Conservation (phyloP, 2,888 invertebrate species). For the Metellina segmentata region DNA sequence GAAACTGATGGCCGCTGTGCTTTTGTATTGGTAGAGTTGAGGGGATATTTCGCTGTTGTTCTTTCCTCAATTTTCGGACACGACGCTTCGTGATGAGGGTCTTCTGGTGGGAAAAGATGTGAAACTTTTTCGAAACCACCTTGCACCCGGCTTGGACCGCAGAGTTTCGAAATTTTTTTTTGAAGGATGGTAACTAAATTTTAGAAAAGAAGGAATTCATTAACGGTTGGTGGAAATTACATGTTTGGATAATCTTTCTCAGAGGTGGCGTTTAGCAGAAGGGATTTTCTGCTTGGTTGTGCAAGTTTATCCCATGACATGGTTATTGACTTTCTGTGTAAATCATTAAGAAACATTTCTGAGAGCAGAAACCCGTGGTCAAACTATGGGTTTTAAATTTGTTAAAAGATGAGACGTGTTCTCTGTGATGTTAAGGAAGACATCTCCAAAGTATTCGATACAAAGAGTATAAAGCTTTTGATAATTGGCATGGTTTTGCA, state of each 20-base stretch:
- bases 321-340: too few species aligned
- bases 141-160: not conserved
- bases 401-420: too few species aligned
- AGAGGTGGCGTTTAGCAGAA: too few species aligned
- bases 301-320: too few species aligned
- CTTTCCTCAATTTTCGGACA: not conserved
- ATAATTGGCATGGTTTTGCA: too few species aligned
- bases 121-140: not conserved
- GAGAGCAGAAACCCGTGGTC: too few species aligned
- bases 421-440: too few species aligned
- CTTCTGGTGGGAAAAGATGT: not conserved
- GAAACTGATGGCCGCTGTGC: conserved; percentile 14
- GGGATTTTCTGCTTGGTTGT: too few species aligned
- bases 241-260: not conserved
- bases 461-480: too few species aligned
- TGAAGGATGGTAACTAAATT: not conserved
- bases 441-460: too few species aligned
- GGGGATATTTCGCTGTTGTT: not conserved
- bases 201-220: not conserved
- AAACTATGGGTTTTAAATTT: too few species aligned
- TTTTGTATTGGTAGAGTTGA: conserved; percentile 12
- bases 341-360: too few species aligned
- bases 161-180: not conserved
- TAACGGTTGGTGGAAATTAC: not conserved
- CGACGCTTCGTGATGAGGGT: not conserved